phyloP scores from a whole-genome alignment of 1,140 invertebrate species.

The Heliconius himera region DNA sequence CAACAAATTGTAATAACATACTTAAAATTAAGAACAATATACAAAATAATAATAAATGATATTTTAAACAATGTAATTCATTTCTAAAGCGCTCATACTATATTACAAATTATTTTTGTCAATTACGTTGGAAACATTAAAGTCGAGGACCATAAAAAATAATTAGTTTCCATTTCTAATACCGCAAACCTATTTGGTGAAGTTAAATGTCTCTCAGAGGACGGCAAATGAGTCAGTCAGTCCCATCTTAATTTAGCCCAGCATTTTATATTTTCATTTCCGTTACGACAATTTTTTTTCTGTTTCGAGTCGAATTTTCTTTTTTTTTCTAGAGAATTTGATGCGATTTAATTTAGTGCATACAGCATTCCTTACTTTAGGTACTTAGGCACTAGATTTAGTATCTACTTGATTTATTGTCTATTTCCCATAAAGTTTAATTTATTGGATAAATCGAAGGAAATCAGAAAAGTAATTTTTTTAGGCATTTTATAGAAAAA shows the following conservation, averaged over 20 bases:
- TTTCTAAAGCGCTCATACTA: background rate
- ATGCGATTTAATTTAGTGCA: background rate
- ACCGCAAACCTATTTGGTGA: background rate
- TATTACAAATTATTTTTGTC: background rate
- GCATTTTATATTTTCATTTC: conserved; percentile 2
- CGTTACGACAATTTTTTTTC: background rate
- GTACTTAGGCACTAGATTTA: no score
- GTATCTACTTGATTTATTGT: no score
- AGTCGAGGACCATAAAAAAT: conserved; percentile 17
- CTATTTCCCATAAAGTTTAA: no score
- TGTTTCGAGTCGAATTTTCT: background rate
- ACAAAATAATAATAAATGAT: background rate
- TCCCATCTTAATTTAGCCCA: conserved; percentile 3
- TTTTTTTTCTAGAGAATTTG: no score
- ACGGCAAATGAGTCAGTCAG: conserved; percentile 17
- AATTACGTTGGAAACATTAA: background rate
- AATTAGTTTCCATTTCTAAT: conserved; percentile 16
- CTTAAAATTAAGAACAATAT: background rate
- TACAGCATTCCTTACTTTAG: background rate
- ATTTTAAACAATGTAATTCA: background rate
- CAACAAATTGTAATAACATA: background rate
- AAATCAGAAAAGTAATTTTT: no score
- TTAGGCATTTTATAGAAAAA: no score
- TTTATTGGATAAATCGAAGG: no score
- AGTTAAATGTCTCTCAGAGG: conserved; percentile 19